A percentile compares a stretch with the other conserved stretches of the same genome.
These are phyloP conservation scores for Sporophila hypoxantha DNA, from an alignment of 2,113 vertebrate genomes.

Conservation along the genomic window DNA sequence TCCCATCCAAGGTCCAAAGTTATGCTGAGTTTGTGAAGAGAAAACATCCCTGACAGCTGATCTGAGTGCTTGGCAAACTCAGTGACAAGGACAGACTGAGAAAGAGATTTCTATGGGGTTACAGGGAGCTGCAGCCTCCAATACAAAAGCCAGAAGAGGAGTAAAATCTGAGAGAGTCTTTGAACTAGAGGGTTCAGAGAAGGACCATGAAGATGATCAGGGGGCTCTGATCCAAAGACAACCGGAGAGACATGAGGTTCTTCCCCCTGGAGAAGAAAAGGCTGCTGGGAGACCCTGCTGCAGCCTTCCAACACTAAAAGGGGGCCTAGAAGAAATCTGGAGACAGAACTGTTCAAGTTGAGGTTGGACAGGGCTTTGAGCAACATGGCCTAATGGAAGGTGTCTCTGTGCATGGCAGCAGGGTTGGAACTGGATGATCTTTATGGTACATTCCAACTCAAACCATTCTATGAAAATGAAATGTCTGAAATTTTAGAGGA, in stretches of 20 bases:
- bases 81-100: not conserved
- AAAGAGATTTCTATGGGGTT: not conserved
- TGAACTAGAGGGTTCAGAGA: not conserved
- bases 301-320: not conserved
- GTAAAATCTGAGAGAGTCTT: not conserved
- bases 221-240: not conserved
- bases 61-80: not conserved
- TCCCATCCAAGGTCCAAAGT: not conserved
- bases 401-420: not conserved
- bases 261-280: not conserved
- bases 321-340: not conserved
- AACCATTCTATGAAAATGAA: not conserved
- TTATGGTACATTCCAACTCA: not conserved
- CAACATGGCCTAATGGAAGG: not conserved
- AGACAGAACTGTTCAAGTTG: not conserved
- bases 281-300: not conserved
- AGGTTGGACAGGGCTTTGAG: not conserved
- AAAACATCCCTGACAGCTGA: not conserved
- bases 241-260: not conserved
- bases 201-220: not conserved
- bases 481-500: not conserved
- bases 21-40: not conserved
- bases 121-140: not conserved
- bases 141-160: not conserved
- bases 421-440: not conserved